Evolutionary conservation across 1,140 invertebrate species (phyloP), one percentile per base, ranked within the genome.

Genomic region (Papilio aristodemus): DNA sequence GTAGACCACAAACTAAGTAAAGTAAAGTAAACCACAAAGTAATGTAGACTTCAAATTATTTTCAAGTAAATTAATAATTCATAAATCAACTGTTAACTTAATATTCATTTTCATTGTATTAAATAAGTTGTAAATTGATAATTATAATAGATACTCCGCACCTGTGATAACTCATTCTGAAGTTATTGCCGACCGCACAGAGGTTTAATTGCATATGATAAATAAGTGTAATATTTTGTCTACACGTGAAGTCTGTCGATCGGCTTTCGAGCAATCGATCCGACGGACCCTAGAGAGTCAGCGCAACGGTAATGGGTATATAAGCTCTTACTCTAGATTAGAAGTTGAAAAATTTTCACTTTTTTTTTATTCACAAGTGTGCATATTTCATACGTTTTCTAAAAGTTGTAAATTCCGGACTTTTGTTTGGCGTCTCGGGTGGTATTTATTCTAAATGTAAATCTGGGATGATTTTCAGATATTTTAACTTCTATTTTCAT

Each of bases 321-420:
- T 54, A 46, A 46, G 46, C 46, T 54, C 46, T 54, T 54, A 54
- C 46, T 54, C 46, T 10, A 54, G 46, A 54, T 54, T 54, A 54
- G 46, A 54, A 54, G 46, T 10, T 54, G 46, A 22, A 54, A 54
- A 54, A 10, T 54, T 54, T 22, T 11, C 19, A 54, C 17, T 54
- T 54, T 25, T 11, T 22, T 54, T 22, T 54, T n/a, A n/a, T n/a
- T 54, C 46, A 54, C 46, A 22, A 22, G 46, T 54, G 19, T 54
- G 46, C 46, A 54, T 25, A 54, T 22, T 54, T 22, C 46, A 54
- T 22, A 19, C 46, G 19, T 54, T 54, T 54, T 54, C 11, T 11
- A 54, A 54, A 10, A 17, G 46, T 50, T 17, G 43, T 9, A 10
- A 14, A 43, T 50, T 50, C 43, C 43, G 11, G 17, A 50, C 43